A percentile compares a stretch with the other conserved stretches of the same genome.
Evolutionary conservation across 2,113 vertebrate species (phyloP).

Genomic region (Peromyscus californicus): DNA sequence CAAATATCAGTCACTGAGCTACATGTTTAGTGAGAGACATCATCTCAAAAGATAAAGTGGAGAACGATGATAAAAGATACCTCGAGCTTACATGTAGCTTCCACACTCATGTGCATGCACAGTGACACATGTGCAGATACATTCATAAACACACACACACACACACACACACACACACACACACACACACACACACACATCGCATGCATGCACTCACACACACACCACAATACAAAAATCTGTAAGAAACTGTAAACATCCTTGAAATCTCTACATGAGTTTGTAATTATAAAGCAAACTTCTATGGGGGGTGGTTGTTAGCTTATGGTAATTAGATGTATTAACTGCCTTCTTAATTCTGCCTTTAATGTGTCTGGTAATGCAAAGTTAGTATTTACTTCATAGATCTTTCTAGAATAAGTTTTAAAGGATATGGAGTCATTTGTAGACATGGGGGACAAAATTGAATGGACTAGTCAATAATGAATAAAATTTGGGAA

Average conservation of each 20-base stretch:
- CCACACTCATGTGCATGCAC: not conserved
- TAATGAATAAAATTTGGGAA: not conserved
- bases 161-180: too few relatives aligned
- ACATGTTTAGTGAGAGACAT: not conserved
- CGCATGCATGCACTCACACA: not conserved
- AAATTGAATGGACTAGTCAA: not conserved
- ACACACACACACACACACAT: too few relatives aligned
- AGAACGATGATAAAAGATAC: not conserved
- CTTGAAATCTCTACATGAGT: not conserved
- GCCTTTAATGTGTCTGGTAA: not conserved
- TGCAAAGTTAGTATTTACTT: not conserved
- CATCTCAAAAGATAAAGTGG: not conserved
- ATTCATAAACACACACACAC: too few relatives aligned
- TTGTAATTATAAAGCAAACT: not conserved
- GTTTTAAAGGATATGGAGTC: not conserved
- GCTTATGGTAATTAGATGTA: not conserved
- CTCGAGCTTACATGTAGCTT: too few relatives aligned
- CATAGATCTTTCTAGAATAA: constrained; percentile 23
- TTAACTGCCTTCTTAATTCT: constrained; percentile 22
- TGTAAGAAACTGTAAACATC: not conserved
- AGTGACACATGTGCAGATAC: not conserved
- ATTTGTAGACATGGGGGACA: not conserved
- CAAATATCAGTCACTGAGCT: not conserved
- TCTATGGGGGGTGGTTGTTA: not conserved
- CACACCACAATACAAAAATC: not conserved